Percentiles rank a stretch among this genome's conserved stretches.
phyloP scores from a whole-genome alignment of 2,797 vertebrate genomes.

The Bradypodion pumilum region DNA sequence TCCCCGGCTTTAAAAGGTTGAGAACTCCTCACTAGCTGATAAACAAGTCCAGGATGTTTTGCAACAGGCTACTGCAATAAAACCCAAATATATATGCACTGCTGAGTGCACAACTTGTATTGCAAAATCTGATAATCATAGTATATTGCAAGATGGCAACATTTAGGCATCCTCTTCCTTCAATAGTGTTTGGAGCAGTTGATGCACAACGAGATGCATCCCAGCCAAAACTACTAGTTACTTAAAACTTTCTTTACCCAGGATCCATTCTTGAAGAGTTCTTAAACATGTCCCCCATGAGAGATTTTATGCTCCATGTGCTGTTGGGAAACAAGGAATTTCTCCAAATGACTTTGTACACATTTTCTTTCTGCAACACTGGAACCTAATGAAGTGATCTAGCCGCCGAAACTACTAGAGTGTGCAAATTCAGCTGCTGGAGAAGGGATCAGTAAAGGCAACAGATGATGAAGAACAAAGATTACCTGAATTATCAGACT shows the following conservation, averaged over 20 bases:
- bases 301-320: conserved; percentile 46
- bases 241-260: neutral
- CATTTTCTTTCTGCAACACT: conserved; percentile 42
- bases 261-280: neutral
- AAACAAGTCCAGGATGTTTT: neutral
- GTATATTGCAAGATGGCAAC: neutral
- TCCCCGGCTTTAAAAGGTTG: no score
- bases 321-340: conserved; percentile 18
- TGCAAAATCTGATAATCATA: neutral
- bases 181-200: neutral
- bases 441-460: neutral
- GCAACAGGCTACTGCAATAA: neutral
- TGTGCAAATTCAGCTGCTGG: conserved; percentile 18
- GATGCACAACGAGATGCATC: neutral
- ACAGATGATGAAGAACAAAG: neutral
- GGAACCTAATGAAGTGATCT: conserved; percentile 51
- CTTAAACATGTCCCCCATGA: conserved; percentile 42
- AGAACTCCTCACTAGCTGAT: neutral
- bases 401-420: neutral
- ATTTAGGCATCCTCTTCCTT: neutral
- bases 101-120: neutral
- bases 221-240: neutral
- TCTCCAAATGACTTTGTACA: conserved; percentile 31
- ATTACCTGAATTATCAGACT: neutral
- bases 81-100: neutral